These are phyloP conservation scores for Folsomia candida DNA, from an alignment of 2,888 invertebrate species.

Conservation along the genomic window DNA sequence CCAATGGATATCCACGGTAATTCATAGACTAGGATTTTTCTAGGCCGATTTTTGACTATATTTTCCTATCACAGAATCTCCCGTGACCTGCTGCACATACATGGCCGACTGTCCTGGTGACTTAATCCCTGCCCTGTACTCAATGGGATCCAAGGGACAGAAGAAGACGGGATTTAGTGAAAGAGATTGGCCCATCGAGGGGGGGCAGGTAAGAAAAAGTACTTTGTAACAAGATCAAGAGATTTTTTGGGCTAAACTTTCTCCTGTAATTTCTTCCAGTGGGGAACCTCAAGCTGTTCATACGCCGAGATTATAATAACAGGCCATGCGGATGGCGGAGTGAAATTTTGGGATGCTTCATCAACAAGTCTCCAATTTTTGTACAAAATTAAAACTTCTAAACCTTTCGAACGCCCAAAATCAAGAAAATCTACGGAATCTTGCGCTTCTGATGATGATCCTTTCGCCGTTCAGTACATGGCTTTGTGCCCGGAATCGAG, in stretches of 20 bases:
- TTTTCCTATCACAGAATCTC: no score
- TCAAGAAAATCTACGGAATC: slow-evolving; percentile 41
- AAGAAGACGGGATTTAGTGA: slow-evolving; percentile 82
- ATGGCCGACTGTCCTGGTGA: slow-evolving; percentile 97
- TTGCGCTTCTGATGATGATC: slow-evolving; percentile 68
- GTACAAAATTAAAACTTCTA: slow-evolving; percentile 96
- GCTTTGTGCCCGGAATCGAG: slow-evolving; percentile 92
- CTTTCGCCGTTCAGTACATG: slow-evolving; percentile 84
- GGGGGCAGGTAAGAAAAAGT: no score
- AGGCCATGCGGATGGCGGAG: slow-evolving; percentile 97
- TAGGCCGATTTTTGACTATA: no score
- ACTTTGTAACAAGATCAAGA: no score
- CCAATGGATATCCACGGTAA: slow-evolving; percentile 98
- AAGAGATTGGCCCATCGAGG: slow-evolving; percentile 93
- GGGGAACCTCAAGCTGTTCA: slow-evolving; percentile 92
- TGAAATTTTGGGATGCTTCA: slow-evolving; percentile 99
- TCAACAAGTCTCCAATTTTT: slow-evolving; percentile 92
- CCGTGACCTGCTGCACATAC: slow-evolving; percentile 95
- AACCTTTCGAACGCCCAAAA: slow-evolving; percentile 75
- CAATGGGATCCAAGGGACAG: slow-evolving; percentile 74
- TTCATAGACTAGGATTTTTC: no score
- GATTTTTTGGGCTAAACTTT: no score
- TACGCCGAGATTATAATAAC: slow-evolving; percentile 98
- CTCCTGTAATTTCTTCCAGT: no score
- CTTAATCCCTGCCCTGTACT: slow-evolving; percentile 95